phyloP scores from a whole-genome alignment of 2,797 vertebrate genomes.

The Chaetodon trifasciatus region DNA sequence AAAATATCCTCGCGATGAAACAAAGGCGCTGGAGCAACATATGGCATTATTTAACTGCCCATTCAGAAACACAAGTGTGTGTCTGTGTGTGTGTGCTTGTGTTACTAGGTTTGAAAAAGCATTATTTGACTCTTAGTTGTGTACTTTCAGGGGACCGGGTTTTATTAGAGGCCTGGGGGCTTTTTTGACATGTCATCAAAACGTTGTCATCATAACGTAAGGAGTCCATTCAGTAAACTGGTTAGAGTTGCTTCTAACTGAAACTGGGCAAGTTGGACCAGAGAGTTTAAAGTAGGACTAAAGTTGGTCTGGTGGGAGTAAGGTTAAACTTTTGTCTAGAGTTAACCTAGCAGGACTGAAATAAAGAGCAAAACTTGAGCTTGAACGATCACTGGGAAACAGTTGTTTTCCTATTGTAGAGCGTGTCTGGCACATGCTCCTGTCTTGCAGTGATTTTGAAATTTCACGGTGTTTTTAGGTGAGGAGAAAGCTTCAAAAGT shows the following conservation, averaged over 20 bases:
- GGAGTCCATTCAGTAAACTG: slow-evolving; percentile 4
- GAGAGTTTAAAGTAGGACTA: slow-evolving; percentile 8
- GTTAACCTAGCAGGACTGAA: neutral
- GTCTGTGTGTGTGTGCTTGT: slow-evolving; percentile 17
- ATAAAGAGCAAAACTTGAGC: neutral
- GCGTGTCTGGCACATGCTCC: neutral
- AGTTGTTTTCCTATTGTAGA: neutral
- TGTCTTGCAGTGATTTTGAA: neutral
- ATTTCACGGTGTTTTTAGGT: neutral
- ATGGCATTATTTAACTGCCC: slow-evolving; percentile 86
- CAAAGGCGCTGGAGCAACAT: slow-evolving; percentile 80
- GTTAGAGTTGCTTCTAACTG: slow-evolving; percentile 2
- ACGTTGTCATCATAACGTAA: slow-evolving; percentile 4
- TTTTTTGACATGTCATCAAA: slow-evolving; percentile 21
- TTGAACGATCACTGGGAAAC: neutral
- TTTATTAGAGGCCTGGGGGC: slow-evolving; percentile 22
- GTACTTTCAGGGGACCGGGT: slow-evolving; percentile 17
- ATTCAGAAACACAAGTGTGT: slow-evolving; percentile 68
- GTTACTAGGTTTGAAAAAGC: slow-evolving; percentile 22
- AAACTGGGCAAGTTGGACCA: neutral
- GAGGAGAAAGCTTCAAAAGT: neutral
- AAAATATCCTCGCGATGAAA: slow-evolving; percentile 73
- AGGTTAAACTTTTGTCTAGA: neutral
- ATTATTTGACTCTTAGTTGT: slow-evolving; percentile 21
- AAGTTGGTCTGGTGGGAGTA: neutral